Base-by-base conservation (phyloP, 2,888 invertebrate species). In the Cremastobaeus sp. region DNA sequence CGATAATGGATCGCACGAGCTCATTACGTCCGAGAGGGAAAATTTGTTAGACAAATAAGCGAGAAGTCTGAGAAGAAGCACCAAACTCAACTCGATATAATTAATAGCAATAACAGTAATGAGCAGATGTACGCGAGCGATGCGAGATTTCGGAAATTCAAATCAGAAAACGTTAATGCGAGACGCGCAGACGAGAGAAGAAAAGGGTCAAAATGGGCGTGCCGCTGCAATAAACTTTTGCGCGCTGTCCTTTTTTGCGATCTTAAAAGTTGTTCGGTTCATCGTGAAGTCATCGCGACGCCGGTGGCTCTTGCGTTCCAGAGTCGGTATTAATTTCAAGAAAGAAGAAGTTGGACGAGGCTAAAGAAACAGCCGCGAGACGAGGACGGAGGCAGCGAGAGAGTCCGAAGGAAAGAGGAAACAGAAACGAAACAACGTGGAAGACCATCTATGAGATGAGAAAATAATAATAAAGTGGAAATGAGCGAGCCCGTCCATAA, bases 391-490 rank as follows among this genome's bases (percentile, higher is more conserved):
- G 77, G 72, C 52, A 76, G 68, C 48, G 25, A n/a, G 35, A 41
- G 57, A 18, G 57, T 52, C 32, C 64, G 65, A 68, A 59, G 25
- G 66, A 74, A 77, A 77, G 76, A 77, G 74, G 77, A 78, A 78
- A 77, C 76, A 76, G 76, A 76, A 80, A 81, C 81, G 82, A 84
- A 84, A 83, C 81, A 82, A 85, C 77, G 78, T 78, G 78, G 80
- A 83, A 81, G 79, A 83, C 82, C 82, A 83, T 85, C 86, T 85
- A 85, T 84, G 85, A 85, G 85, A 86, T 85, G 86, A 86, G 85
- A 86, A 86, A 86, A 86, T 86, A 86, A 86, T 86, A 86, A 86
- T 86, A 85, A 86, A 86, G 86, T 86, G 85, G 84, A 85, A 86
- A 85, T 86, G 85, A 86, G 85, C 83, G 83, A 85, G 84, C 82